These are phyloP conservation scores for Pterostichus niger DNA, from an alignment of 2,888 invertebrate genomes.

Conservation along the genomic window DNA sequence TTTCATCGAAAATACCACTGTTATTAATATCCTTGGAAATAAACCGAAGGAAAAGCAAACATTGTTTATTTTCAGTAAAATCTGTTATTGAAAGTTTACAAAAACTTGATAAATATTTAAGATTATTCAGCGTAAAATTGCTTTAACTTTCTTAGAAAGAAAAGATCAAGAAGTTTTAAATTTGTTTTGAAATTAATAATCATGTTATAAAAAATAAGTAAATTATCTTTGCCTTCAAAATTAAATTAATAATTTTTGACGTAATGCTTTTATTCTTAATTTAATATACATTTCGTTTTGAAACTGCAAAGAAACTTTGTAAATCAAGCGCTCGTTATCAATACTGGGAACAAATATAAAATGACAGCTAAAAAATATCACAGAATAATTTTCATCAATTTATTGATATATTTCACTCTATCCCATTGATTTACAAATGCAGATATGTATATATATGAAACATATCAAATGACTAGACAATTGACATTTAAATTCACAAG, in stretches of 20 bases:
- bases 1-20: too few relatives aligned
- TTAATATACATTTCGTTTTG: neutral
- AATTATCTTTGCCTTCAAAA: slow-evolving; percentile 3
- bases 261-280: neutral
- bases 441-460: too few relatives aligned
- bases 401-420: too few relatives aligned
- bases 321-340: too few relatives aligned
- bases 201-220: slow-evolving; percentile 26
- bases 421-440: too few relatives aligned
- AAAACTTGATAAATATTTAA: slow-evolving; percentile 33
- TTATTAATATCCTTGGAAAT: too few relatives aligned
- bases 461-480: too few relatives aligned
- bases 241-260: slow-evolving; percentile 12
- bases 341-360: too few relatives aligned
- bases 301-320: too few relatives aligned
- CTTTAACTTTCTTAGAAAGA: slow-evolving; percentile 6
- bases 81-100: slow-evolving; percentile 1
- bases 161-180: slow-evolving; percentile 36
- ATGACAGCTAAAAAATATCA: too few relatives aligned
- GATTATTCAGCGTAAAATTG: slow-evolving; percentile 41
- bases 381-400: too few relatives aligned
- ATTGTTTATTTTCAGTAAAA: neutral
- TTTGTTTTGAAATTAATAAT: slow-evolving; percentile 38
- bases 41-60: neutral
- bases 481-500: too few relatives aligned